These are phyloP conservation scores for Griposia aprilina DNA, from an alignment of 2,888 invertebrate genomes.

Conservation along the genomic window DNA sequence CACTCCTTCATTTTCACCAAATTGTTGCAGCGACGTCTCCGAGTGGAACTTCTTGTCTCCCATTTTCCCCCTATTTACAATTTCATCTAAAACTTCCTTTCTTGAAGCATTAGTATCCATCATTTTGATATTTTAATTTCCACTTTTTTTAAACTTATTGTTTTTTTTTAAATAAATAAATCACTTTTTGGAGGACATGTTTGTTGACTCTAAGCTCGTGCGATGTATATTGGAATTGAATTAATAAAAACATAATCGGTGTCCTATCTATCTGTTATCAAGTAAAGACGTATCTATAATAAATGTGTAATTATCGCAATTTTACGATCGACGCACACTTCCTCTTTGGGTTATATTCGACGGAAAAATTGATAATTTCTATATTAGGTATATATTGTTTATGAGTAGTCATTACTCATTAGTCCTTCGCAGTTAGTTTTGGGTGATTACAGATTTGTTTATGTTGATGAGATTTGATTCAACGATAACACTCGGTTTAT, in stretches of 20 bases:
- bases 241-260: slow-evolving; percentile 79
- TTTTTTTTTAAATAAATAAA: slow-evolving; percentile 23
- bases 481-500: slow-evolving; percentile 15
- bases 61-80: slow-evolving; percentile 79
- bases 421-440: slow-evolving; percentile 31
- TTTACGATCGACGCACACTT: slow-evolving; percentile 49
- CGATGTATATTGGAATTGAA: slow-evolving; percentile 85
- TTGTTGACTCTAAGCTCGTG: slow-evolving; percentile 72
- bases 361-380: slow-evolving; percentile 31
- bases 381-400: slow-evolving; percentile 30
- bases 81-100: slow-evolving; percentile 80
- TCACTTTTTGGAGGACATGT: slow-evolving; percentile 56
- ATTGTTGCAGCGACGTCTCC: slow-evolving; percentile 84
- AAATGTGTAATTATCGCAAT: slow-evolving; percentile 77
- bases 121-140: slow-evolving; percentile 70
- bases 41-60: slow-evolving; percentile 87
- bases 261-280: slow-evolving; percentile 76
- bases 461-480: slow-evolving; percentile 17
- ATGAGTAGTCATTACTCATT: slow-evolving; percentile 5
- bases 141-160: slow-evolving; percentile 3
- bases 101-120: slow-evolving; percentile 72
- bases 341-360: slow-evolving; percentile 55
- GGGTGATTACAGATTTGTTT: slow-evolving; percentile 37
- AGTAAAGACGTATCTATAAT: slow-evolving; percentile 74
- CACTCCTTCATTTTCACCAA: slow-evolving; percentile 77